Base-by-base conservation (phyloP, 2,113 vertebrate genomes). In the Tichodroma muraria region DNA sequence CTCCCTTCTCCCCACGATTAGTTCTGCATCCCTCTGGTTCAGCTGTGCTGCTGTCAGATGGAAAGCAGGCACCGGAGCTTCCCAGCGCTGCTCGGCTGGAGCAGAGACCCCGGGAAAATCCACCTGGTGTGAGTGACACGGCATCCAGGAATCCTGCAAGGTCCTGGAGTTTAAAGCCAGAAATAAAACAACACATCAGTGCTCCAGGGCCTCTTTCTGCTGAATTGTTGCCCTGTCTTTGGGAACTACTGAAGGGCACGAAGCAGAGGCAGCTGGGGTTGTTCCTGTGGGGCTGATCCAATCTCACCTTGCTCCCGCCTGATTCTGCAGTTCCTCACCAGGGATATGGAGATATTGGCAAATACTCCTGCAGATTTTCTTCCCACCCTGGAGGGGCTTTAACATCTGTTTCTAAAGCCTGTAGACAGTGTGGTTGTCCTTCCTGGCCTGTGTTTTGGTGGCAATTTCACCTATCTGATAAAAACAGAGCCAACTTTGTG, bases 1-100 rank as follows among this genome's bases (percentile, higher is more conserved):
- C 92, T 95, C 40, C 70, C 37, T 91, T 61, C 72, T 81, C 1
- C 1, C 4, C 80, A 71, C 3, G 16, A 79, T 78, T 88, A 85
- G 89, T 81, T 83, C 81, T 91, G 88, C 84, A 89, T 72, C 57
- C 70, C 93, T 59, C n/a, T 54, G 45, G 52, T 78, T 93, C 91
- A 93, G 93, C 91, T 93, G 82, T 89, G 78, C 89, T 94, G 89
- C 92, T 94, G 91, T 72, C 73, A 63, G 87, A 92, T 64, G 86
- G 77, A 92, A 85, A 87, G 76, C 87, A 92, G 91, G 89, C 72
- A 82, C 77, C 1, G 18, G 45, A 45, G 70, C 77, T 57, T 42
- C 86, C 85, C 59, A 22, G 11, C 1, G 18, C 61, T 11, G 52
- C 21, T 13, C 5, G 40, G 63, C 73, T 56, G 91, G 57, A 63